Conservation (phyloP, 2,113 vertebrate species). For the Tychaedon coryphoeus region DNA sequence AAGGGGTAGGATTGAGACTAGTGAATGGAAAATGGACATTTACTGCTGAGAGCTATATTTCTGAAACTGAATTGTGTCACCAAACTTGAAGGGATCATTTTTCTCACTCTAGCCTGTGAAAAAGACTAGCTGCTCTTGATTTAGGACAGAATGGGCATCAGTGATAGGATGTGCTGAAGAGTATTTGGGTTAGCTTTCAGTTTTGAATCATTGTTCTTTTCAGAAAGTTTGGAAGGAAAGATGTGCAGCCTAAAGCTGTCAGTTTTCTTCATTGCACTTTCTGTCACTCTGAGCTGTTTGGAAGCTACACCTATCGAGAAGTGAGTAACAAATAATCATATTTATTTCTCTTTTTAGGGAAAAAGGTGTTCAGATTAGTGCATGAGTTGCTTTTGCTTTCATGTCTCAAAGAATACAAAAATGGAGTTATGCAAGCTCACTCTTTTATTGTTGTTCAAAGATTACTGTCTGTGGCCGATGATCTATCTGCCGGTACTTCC, state of each 20-base stretch:
- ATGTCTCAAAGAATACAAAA: not conserved
- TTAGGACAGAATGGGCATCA: not conserved
- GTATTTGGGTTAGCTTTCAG: not conserved
- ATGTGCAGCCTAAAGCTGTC: slow-evolving; percentile 81
- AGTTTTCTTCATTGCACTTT: slow-evolving; percentile 74
- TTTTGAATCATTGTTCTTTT: slow-evolving; percentile 39
- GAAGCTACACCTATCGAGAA: slow-evolving; percentile 78
- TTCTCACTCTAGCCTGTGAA: not conserved
- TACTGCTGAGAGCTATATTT: not conserved
- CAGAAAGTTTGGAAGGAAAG: slow-evolving; percentile 50
- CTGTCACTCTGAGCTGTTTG: slow-evolving; percentile 73
- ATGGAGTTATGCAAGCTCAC: not conserved
- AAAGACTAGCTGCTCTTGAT: not conserved
- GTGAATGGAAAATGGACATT: not conserved
- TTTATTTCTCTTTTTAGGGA: not conserved
- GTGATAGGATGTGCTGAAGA: not conserved
- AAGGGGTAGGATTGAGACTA: not conserved
- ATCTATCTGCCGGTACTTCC: slow-evolving; percentile 59
- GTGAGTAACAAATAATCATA: slow-evolving; percentile 66
- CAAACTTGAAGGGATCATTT: not conserved
- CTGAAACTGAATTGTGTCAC: not conserved
- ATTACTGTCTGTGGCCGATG: slow-evolving; percentile 21
- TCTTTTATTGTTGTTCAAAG: slow-evolving; percentile 26
- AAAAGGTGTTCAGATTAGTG: not conserved
- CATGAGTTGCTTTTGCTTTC: not conserved